Base-by-base conservation (phyloP, 2,113 vertebrate species). In the Chaenocephalus aceratus region DNA sequence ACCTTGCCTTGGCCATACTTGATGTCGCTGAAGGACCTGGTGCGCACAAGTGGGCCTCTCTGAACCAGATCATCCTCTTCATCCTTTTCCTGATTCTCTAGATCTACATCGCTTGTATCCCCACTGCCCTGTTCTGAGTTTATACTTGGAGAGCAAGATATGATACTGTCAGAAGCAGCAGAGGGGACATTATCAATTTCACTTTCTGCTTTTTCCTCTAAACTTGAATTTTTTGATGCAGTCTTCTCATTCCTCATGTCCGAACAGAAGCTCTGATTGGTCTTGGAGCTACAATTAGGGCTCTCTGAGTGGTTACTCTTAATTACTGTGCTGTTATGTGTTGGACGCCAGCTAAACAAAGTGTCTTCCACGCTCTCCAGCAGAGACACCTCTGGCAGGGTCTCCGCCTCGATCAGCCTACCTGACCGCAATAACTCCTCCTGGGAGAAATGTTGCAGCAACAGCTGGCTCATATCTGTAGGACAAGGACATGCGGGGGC, bases 321-420 rank as follows among this genome's bases (percentile, higher is more conserved):
- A 23, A n/a, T 12, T 15, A 21, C 10, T 54, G n/a, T 21, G 41
- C 34, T 76, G 67, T 67, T 82, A 75, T 41, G 67, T 54, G 45
- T 36, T 26, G 69, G 72, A 56, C 75, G 86, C 30, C 18, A 54
- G 88, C 91, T 94, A 1, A 70, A 66, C 52, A 81, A 44, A 0
- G 92, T 87, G 85, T 96, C 94, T 57, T 95, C 91, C 70, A 93
- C 59, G 82, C 96, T 96, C 12, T 97, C 96, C 10, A 94, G 85
- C 26, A 94, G 88, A 7, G 95, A 96, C 13, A 85, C 90, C 66
- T 98, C 96, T 1, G 96, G 97, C 77, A 97, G 91, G 45, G 96
- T 97, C 89, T 99, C 96, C 0, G 90, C 91, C 58, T 95, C 95
- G 26, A 97, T 96, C 70, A 95, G 88, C 75, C 87, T 91, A 18